Evolutionary conservation across 2,888 invertebrate genomes (phyloP).

Genomic region (Tanypteryx hageni): DNA sequence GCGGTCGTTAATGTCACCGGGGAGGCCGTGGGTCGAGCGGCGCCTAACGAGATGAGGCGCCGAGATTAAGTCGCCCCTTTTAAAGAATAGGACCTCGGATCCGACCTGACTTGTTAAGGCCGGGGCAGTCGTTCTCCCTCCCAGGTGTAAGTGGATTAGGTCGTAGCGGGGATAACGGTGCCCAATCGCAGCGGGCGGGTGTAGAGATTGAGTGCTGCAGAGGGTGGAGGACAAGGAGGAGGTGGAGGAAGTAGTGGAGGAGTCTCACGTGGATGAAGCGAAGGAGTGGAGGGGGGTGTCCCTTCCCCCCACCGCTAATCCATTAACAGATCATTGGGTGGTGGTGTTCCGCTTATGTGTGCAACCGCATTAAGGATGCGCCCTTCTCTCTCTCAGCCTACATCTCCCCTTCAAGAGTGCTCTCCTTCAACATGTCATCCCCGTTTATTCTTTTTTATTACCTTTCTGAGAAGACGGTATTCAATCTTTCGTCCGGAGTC

Average conservation of each 20-base stretch:
- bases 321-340: no score
- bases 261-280: no score
- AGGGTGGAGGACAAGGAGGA: neutral
- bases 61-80: neutral
- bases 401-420: neutral
- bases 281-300: no score
- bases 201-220: neutral
- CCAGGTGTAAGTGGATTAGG: constrained; percentile 39
- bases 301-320: no score
- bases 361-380: no score
- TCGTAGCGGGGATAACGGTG: constrained; percentile 33
- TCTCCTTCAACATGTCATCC: neutral
- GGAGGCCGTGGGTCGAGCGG: neutral
- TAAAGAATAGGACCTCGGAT: no score
- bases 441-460: neutral
- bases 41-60: neutral
- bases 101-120: no score
- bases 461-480: neutral
- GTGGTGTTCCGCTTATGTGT: no score
- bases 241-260: neutral
- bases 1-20: no score
- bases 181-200: neutral
- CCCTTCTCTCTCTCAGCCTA: neutral
- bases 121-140: no score
- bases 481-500: no score